Base-by-base conservation (phyloP, 2,888 invertebrate species). In the Eustalomyia histrio region DNA sequence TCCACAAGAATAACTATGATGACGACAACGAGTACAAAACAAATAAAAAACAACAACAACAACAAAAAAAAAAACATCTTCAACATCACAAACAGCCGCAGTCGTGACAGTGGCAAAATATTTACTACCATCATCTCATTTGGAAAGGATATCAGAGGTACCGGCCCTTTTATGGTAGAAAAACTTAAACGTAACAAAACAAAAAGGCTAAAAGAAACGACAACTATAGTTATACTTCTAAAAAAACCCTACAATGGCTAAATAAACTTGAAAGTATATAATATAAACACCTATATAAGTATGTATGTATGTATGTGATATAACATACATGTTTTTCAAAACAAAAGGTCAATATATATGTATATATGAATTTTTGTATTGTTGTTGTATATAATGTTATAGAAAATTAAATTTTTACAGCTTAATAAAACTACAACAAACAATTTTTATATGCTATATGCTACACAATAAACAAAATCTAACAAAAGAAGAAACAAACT, bases 351-450 rank as follows among this genome's bases (percentile, higher is more conserved):
- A 21, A 21, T 21, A 21, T 21, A 21, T 21, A 21, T 3, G 21
- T 21, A 21, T 21, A 29, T 29, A 29, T 6, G 29, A 6, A 29
- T 29, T 7, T 29, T 29, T 6, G 3, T 29, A 7, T 29, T 55
- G 55, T 33, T 57, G n/a, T 53, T 55, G 9, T 21, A 2, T 18
- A 43, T 81, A 74, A 81, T 78, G 65, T 72, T 65, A 68, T 69
- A 57, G 76, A 78, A 78, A 81, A 81, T 81, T 81, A 24, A 81
- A 81, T 81, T 81, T 71, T 78, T 61, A 67, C 67, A 74, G 73
- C 65, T 74, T 74, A 64, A 81, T 71, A 78, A 74, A 69, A 39
- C 64, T 61, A 69, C 64, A 24, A 81, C 69, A 81, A 76, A 64
- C 24, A 58, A 4, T 10, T 1, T 10, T 8, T 35, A 35, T n/a